Evolutionary conservation across 2,797 vertebrate genomes (phyloP), one percentile per base, ranked within the genome.

Genomic region (Sparus aurata): DNA sequence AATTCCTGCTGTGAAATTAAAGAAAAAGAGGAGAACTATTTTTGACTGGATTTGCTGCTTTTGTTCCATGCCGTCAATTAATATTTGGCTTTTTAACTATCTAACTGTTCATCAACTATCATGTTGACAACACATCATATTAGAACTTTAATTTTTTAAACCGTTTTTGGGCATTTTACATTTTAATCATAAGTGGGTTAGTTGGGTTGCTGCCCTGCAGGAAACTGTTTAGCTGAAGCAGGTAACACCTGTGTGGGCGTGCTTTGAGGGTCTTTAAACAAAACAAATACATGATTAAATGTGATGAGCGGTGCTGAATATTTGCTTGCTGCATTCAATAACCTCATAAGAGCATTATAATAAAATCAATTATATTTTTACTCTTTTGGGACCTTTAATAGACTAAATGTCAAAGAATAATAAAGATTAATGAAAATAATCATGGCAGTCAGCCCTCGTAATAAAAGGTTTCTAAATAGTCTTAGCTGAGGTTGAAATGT

Each of bases 391-490:
- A 52, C 16, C 57, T n/a, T 25, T 57, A 17, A 50, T 23, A 25
- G 10, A 30, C 12, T 12, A 9, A 16, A 12, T 20, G 59, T 58
- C 18, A 58, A 17, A 57, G 47, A 41, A 12, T 13, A 47, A 65
- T 10, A 9, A 8, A 60, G 23, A 77, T 64, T 12, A 27, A 64
- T 55, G 22, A 54, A 17, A 63, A 50, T n/a, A 49, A 47, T 66
- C 45, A 60, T 45, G 27, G 18, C 54, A 22, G 46, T 27, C 27
- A 71, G 43, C 27, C 7, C 0, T 20, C 12, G 41, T 59, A 50
- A 66, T 61, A n/a, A 25, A 25, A 69, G 43, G 25, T 47, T 16
- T 12, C 18, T 18, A 6, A 45, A 46, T 34, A 38, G 12, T 57
- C n/a, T 55, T 30, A 53, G 61, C 12, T 18, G 30, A 68, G 25